Conservation (phyloP, 2,113 vertebrate genomes). For the Synodontis membranacea region DNA sequence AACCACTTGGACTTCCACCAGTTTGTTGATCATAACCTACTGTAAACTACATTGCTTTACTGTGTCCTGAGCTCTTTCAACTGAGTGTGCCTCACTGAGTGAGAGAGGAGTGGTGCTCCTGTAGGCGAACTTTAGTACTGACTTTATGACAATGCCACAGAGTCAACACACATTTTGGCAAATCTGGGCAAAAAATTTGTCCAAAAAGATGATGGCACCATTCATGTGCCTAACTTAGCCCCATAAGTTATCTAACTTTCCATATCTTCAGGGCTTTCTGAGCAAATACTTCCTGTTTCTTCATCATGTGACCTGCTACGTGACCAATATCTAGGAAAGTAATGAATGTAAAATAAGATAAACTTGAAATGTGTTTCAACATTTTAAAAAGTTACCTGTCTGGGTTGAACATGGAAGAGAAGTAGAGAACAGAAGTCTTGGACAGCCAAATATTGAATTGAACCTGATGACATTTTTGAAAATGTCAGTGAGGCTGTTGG, state of each 20-base stretch:
- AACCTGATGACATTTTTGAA: slow-evolving; percentile 45
- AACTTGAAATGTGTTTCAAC: neutral
- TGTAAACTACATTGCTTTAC: neutral
- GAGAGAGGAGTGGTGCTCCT: neutral
- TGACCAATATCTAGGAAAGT: neutral
- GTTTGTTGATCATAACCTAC: neutral
- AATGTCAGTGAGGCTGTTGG: slow-evolving; percentile 48
- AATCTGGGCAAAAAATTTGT: neutral
- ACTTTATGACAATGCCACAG: neutral
- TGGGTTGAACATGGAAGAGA: neutral
- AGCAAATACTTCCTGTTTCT: neutral
- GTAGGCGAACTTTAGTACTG: neutral
- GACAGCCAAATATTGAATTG: neutral
- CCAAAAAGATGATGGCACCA: neutral
- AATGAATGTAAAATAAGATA: neutral
- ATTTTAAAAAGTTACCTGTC: neutral
- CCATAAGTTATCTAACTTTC: neutral
- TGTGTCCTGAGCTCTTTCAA: neutral
- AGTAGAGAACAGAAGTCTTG: neutral
- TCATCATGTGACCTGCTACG: neutral
- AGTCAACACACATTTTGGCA: neutral
- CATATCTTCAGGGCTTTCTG: neutral
- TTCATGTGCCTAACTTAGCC: neutral
- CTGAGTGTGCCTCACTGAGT: neutral
- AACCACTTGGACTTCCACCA: neutral